Conservation (phyloP, 2,888 invertebrate species). For the Acleris sparsana region DNA sequence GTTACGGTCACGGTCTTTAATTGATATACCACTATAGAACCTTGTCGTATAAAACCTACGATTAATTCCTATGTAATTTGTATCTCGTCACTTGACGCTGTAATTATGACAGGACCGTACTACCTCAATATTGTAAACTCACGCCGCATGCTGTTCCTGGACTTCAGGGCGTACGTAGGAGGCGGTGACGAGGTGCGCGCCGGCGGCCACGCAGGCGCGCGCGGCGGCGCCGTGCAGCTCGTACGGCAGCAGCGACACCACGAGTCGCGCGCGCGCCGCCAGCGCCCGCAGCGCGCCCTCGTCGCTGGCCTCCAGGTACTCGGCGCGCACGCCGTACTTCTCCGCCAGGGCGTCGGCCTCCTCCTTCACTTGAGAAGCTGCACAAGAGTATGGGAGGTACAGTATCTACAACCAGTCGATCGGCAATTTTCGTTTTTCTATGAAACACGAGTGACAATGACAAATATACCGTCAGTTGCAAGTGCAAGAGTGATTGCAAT, state of each 20-base stretch:
- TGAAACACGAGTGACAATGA: too few relatives aligned
- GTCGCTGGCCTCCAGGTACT: slow-evolving; percentile 92
- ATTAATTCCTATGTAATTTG: too few relatives aligned
- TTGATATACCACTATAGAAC: too few relatives aligned
- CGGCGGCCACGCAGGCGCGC: slow-evolving; percentile 92
- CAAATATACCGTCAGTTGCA: too few relatives aligned
- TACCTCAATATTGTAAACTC: too few relatives aligned
- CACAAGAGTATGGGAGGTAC: slow-evolving; percentile 31
- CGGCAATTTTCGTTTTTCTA: too few relatives aligned
- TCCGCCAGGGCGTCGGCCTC: slow-evolving; percentile 93
- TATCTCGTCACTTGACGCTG: too few relatives aligned
- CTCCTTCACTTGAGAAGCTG: slow-evolving; percentile 92
- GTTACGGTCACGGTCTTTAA: too few relatives aligned
- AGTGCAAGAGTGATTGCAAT: too few relatives aligned
- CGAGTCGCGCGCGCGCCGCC: slow-evolving; percentile 89
- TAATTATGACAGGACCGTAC: too few relatives aligned
- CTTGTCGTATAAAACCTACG: too few relatives aligned
- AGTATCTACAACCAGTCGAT: too few relatives aligned
- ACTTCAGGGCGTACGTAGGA: slow-evolving; percentile 96
- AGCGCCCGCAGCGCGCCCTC: slow-evolving; percentile 87
- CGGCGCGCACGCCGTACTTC: slow-evolving; percentile 90
- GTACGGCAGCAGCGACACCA: slow-evolving; percentile 95
- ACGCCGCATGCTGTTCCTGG: slow-evolving; percentile 89
- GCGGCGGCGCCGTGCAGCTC: slow-evolving; percentile 94
- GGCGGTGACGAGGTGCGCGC: slow-evolving; percentile 97